A percentile compares a stretch with the other conserved stretches of the same genome.
Evolutionary conservation across 2,113 vertebrate genomes (phyloP).

Genomic region (Lanius collurio): DNA sequence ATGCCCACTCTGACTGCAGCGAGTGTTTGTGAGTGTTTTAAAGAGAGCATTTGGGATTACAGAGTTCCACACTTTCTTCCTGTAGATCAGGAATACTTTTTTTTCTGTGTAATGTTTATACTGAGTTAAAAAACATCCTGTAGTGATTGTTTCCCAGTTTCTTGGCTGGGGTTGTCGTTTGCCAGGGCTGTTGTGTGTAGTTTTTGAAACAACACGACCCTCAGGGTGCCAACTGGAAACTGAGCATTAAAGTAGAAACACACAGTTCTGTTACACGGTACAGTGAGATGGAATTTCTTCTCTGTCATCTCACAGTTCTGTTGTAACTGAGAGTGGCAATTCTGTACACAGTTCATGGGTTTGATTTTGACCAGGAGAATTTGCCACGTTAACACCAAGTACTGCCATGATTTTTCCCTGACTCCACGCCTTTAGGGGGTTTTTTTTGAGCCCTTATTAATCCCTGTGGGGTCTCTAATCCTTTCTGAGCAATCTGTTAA

Average conservation of each 20-base stretch:
- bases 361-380: background rate
- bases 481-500: background rate
- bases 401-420: background rate
- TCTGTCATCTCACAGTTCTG: background rate
- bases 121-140: background rate
- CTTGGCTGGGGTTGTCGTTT: background rate
- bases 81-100: background rate
- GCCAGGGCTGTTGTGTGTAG: background rate
- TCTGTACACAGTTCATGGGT: background rate
- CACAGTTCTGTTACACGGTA: background rate
- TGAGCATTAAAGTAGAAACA: background rate
- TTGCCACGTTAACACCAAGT: background rate
- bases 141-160: background rate
- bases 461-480: conserved; percentile 32
- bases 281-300: background rate
- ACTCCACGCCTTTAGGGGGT: background rate
- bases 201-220: background rate
- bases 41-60: background rate
- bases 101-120: conserved; percentile 1
- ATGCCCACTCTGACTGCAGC: background rate
- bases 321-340: background rate
- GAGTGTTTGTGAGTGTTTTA: background rate
- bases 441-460: background rate
- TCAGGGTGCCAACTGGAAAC: background rate
- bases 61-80: background rate